Conservation (phyloP, 1,140 invertebrate genomes). For the Uloborus diversus region DNA sequence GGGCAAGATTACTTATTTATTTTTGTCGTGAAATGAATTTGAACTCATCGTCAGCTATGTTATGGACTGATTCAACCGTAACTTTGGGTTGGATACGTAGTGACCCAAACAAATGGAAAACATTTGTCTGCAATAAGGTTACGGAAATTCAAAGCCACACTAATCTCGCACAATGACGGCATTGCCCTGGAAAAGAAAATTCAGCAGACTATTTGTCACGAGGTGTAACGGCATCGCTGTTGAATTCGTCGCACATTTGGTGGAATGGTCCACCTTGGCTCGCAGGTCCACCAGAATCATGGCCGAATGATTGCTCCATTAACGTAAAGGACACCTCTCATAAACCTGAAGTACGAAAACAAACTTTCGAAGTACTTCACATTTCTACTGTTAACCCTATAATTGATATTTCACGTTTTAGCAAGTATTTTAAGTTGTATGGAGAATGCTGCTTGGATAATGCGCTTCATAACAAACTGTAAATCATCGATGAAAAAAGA, state of each 20-base stretch:
- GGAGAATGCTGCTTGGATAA: constrained; percentile 6
- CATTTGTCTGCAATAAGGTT: constrained; percentile 9
- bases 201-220: neutral
- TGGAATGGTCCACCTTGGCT: constrained; percentile 16
- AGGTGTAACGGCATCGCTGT: neutral
- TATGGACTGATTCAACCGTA: constrained; percentile 10
- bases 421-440: neutral
- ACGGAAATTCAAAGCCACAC: neutral
- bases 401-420: constrained; percentile 2
- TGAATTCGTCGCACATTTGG: neutral
- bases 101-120: constrained; percentile 14
- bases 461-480: constrained; percentile 7
- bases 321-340: neutral
- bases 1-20: constrained; percentile 2
- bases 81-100: constrained; percentile 17
- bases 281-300: neutral
- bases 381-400: neutral
- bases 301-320: neutral
- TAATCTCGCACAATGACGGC: constrained; percentile 1
- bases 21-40: constrained; percentile 6
- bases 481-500: neutral
- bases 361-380: neutral
- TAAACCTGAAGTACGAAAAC: constrained; percentile 1
- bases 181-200: neutral
- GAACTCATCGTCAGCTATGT: neutral